Evolutionary conservation across 2,888 invertebrate genomes (phyloP), one percentile per base, ranked within the genome.

Genomic region (Hydraecia micacea): DNA sequence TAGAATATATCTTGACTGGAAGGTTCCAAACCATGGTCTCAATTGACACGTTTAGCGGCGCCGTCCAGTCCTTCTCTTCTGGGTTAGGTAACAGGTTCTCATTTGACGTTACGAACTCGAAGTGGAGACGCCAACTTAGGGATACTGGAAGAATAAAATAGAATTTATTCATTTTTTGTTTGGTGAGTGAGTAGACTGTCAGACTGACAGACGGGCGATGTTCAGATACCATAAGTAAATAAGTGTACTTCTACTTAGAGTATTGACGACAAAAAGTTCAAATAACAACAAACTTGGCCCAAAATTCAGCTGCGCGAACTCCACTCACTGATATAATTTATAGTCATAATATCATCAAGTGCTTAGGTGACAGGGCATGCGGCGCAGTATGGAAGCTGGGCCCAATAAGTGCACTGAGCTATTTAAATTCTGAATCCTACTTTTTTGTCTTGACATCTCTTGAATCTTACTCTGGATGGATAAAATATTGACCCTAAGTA

Each of bases 21-120:
- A 99, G 97, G 96, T 99, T 99, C 99, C 99, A 99, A 25, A 99
- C 98, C 99, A 99, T 99, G 0, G 99, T 99, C 95, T 99, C 99
- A 79, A 99, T 99, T 21, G 99, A 98, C 52, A 99, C 97, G 86
- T 98, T 98, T 4, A 98, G 96, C 0, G 99, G 99, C 0, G 99
- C 99, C 90, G 98, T 98, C 98, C 99, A 99, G 60, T 97, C 97
- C 46, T 97, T 96, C 46, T 97, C 97, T 79, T 97, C 97, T 69
- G 93, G 91, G 9, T 97, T 97, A 46, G 97, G 97, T 81, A 97
- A 96, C 73, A 98, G 96, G 75, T 97, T 97, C 90, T 98, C 98
- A 93, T 97, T 97, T 81, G 98, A 98, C 0, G 99, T 99, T 0
- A 99, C 99, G 97, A 99, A 99, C 95, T 99, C 99, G 94, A 99